Conservation (phyloP, 2,888 invertebrate species). For the Achlya flavicornis region DNA sequence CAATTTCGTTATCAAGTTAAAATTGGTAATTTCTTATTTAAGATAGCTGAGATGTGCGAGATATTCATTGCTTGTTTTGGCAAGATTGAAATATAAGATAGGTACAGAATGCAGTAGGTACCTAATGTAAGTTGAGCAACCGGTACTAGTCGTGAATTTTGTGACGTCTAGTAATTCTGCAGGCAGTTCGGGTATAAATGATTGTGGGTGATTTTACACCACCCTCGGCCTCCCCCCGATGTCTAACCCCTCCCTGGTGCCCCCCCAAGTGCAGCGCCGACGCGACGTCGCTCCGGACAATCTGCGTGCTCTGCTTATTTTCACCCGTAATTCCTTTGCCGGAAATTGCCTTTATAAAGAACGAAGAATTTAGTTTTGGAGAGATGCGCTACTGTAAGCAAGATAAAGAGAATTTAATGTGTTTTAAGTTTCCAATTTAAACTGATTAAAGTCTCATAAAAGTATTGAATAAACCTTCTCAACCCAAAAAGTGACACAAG, state of each 20-base stretch:
- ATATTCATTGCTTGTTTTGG: background rate
- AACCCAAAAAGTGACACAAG: background rate
- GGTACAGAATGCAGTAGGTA: background rate
- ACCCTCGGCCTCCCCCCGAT: constrained; percentile 60
- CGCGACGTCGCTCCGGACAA: constrained; percentile 81
- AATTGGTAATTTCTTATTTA: background rate
- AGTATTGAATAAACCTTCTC: background rate
- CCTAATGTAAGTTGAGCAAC: constrained; percentile 42
- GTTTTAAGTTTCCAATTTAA: constrained; percentile 34
- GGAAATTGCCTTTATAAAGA: constrained; percentile 83
- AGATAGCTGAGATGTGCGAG: background rate
- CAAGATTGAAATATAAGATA: constrained; percentile 2
- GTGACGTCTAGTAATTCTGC: constrained; percentile 80
- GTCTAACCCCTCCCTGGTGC: constrained; percentile 63
- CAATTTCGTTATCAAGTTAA: background rate
- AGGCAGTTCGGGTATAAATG: constrained; percentile 84
- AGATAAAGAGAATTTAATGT: constrained; percentile 51
- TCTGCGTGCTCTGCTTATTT: constrained; percentile 84
- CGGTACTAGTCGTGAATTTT: constrained; percentile 62
- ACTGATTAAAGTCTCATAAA: constrained; percentile 22
- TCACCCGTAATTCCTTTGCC: constrained; percentile 81
- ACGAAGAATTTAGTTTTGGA: constrained; percentile 69
- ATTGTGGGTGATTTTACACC: constrained; percentile 83
- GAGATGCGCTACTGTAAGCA: constrained; percentile 51
- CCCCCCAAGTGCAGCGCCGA: constrained; percentile 77